Conservation (phyloP, 2,888 invertebrate species). For the Papilio gigon region DNA sequence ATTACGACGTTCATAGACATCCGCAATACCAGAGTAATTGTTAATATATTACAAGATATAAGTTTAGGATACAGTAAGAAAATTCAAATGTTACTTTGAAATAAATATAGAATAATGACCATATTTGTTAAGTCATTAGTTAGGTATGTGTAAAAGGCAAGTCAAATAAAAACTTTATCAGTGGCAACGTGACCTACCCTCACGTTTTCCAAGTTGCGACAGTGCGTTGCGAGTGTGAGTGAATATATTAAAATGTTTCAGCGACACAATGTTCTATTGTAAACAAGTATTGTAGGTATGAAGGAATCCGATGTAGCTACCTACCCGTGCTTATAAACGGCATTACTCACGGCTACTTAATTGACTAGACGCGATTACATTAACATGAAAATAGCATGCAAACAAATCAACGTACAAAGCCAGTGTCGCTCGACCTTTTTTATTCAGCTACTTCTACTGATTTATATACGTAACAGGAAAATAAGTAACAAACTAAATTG, state of each 20-base stretch:
- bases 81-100: neutral
- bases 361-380: slow-evolving; percentile 55
- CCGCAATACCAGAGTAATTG: too few species aligned
- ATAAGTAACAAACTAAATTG: neutral
- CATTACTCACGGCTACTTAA: slow-evolving; percentile 58
- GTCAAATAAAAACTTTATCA: slow-evolving; percentile 49
- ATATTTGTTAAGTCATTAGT: slow-evolving; percentile 18
- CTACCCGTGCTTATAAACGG: slow-evolving; percentile 49
- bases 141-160: slow-evolving; percentile 11
- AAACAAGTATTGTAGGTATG: slow-evolving; percentile 47
- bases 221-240: slow-evolving; percentile 39
- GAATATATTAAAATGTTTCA: slow-evolving; percentile 46
- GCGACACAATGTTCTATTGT: slow-evolving; percentile 47
- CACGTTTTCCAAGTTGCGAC: slow-evolving; percentile 59
- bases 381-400: slow-evolving; percentile 46
- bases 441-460: neutral
- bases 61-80: neutral
- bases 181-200: slow-evolving; percentile 75
- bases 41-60: too few species aligned
- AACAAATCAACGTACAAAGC: slow-evolving; percentile 31
- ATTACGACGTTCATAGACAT: too few species aligned
- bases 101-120: neutral
- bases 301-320: slow-evolving; percentile 52
- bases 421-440: slow-evolving; percentile 13
- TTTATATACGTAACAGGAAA: neutral